Percentiles rank a stretch among this genome's conserved stretches.
Evolutionary conservation across 2,888 invertebrate species (phyloP).

Genomic region (Panzeria rudis): DNA sequence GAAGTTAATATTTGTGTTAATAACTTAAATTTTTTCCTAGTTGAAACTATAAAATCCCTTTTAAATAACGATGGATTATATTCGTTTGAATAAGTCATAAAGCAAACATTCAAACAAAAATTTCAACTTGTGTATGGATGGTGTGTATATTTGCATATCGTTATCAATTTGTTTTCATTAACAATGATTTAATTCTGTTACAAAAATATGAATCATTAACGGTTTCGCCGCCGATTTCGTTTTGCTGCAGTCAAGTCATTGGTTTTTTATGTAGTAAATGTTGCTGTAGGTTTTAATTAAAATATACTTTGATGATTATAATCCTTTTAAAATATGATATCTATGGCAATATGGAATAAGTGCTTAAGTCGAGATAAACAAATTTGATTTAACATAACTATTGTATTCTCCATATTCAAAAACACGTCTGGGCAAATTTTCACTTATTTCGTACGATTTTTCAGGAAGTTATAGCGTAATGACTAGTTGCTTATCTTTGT

Average conservation of each 20-base stretch:
- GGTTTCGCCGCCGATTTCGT: neutral
- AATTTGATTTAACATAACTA: too few species aligned
- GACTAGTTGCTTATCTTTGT: too few species aligned
- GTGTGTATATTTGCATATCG: conserved; percentile 3
- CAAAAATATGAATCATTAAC: conserved; percentile 24
- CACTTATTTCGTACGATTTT: too few species aligned
- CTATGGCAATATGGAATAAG: too few species aligned
- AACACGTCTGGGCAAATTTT: too few species aligned
- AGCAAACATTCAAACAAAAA: neutral
- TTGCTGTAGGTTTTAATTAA: conserved; percentile 66
- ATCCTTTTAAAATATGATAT: conserved; percentile 63
- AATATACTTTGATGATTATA: conserved; percentile 62
- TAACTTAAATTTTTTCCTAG: neutral
- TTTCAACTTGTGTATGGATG: neutral
- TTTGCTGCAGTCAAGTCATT: neutral
- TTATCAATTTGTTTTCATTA: conserved; percentile 64
- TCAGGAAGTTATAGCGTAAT: too few species aligned
- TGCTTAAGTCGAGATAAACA: too few species aligned
- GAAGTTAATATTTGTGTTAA: too few species aligned
- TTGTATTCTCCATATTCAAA: too few species aligned
- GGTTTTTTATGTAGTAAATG: conserved; percentile 18
- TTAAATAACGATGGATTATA: conserved; percentile 7
- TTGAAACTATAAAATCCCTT: conserved; percentile 28
- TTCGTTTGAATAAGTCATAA: neutral
- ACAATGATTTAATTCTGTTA: conserved; percentile 51